A percentile compares a stretch with the other conserved stretches of the same genome.
Conservation (phyloP, 2,888 invertebrate species). For the Drosophila yooni region DNA sequence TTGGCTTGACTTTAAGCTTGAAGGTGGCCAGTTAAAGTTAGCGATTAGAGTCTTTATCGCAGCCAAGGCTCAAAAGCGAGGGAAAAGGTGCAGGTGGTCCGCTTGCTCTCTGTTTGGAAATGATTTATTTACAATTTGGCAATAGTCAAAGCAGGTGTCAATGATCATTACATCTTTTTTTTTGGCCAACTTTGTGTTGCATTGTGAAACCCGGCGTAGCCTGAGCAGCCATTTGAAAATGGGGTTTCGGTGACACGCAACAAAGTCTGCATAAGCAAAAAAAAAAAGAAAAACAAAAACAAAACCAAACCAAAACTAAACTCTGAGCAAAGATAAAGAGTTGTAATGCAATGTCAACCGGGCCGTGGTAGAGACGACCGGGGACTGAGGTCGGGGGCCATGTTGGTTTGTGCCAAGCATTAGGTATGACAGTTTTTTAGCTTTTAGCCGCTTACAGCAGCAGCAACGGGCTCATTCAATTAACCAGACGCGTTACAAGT, state of each 20-base stretch:
- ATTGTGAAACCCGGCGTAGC: constrained; percentile 37
- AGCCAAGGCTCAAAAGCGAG: not conserved
- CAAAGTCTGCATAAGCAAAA: constrained; percentile 34
- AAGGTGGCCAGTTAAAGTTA: not conserved
- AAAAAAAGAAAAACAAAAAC: constrained; percentile 13
- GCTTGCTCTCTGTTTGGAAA: not conserved
- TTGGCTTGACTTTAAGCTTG: constrained; percentile 20
- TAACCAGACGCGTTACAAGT: constrained; percentile 64
- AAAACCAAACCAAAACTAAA: constrained; percentile 5
- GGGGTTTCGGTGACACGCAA: constrained; percentile 69
- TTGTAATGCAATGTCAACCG: constrained; percentile 52
- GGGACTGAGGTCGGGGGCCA: constrained; percentile 11
- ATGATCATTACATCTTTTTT: constrained; percentile 28
- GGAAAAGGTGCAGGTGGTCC: constrained; percentile 31
- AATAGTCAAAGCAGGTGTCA: constrained; percentile 28
- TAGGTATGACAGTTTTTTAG: constrained; percentile 23
- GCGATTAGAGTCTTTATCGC: not conserved
- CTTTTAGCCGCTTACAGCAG: constrained; percentile 45
- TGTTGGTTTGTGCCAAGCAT: constrained; percentile 11
- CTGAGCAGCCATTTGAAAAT: constrained; percentile 56
- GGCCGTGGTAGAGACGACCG: constrained; percentile 20
- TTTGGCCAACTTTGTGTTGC: constrained; percentile 15
- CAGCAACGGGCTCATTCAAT: constrained; percentile 65
- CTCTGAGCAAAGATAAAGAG: constrained; percentile 11
- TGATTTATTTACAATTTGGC: constrained; percentile 14